Evolutionary conservation across 2,888 invertebrate genomes (phyloP).

Genomic region (Chloroclystis v-ata): DNA sequence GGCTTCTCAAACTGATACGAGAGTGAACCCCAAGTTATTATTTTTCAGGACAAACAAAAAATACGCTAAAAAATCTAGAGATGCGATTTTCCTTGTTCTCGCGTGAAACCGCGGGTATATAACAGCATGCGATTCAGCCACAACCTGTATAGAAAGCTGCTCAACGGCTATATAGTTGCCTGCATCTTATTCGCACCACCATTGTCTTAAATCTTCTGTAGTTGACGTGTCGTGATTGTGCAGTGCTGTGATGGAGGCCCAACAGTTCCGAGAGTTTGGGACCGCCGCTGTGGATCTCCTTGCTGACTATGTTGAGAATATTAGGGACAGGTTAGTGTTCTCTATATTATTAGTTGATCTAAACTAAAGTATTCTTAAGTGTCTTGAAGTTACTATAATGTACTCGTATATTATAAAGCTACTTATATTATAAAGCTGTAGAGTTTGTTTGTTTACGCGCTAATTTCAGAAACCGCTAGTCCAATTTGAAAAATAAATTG

Average conservation of each 20-base stretch:
- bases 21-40: too few species aligned
- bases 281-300: conserved; percentile 93
- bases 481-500: too few species aligned
- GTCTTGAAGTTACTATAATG: too few species aligned
- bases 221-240: conserved; percentile 15
- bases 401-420: too few species aligned
- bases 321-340: conserved; percentile 84
- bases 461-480: too few species aligned
- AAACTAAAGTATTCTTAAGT: too few species aligned
- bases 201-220: conserved; percentile 63
- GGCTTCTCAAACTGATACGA: too few species aligned
- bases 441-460: too few species aligned
- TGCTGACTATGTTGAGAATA: conserved; percentile 91
- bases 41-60: too few species aligned
- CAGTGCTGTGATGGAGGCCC: conserved; percentile 79
- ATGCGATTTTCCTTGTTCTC: neutral
- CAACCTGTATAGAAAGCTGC: conserved; percentile 59
- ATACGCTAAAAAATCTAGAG: too few species aligned
- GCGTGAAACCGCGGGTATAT: neutral
- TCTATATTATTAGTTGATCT: too few species aligned
- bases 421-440: too few species aligned
- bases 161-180: conserved; percentile 62
- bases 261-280: conserved; percentile 89
- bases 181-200: conserved; percentile 45
- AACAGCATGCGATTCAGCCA: neutral